Conservation (phyloP, 2,797 vertebrate species). For the Poeciliopsis infans region DNA sequence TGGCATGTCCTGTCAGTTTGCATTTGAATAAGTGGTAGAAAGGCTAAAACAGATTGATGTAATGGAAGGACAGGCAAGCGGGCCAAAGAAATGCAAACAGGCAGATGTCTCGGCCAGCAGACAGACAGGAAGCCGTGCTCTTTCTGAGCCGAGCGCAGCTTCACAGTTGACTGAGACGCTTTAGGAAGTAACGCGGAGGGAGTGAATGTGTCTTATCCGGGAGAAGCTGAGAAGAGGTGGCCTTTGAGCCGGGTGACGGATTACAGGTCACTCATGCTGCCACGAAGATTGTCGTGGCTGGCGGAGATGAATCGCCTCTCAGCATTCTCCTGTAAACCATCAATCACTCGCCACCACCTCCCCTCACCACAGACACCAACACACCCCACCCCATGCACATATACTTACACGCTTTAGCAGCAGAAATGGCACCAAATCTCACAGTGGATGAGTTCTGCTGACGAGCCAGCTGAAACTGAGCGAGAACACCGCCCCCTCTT, state of each 20-base stretch:
- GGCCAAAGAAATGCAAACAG: slow-evolving; percentile 45
- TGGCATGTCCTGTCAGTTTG: slow-evolving; percentile 29
- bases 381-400: slow-evolving; percentile 15
- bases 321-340: slow-evolving; percentile 80
- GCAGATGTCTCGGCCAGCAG: slow-evolving; percentile 19
- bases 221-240: slow-evolving; percentile 56
- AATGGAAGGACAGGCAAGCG: slow-evolving; percentile 18
- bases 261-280: slow-evolving; percentile 79
- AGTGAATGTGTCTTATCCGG: slow-evolving; percentile 60
- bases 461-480: slow-evolving; percentile 63
- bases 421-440: slow-evolving; percentile 52
- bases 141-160: slow-evolving; percentile 38
- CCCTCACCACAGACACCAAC: slow-evolving; percentile 57
- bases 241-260: slow-evolving; percentile 77
- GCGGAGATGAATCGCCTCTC: slow-evolving; percentile 81
- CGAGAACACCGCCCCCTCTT: slow-evolving; percentile 34
- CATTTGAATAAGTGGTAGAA: slow-evolving; percentile 35
- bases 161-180: slow-evolving; percentile 66
- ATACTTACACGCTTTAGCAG: slow-evolving; percentile 35
- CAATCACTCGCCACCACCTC: slow-evolving; percentile 72
- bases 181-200: slow-evolving; percentile 39
- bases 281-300: slow-evolving; percentile 67
- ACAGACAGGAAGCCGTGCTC: slow-evolving; percentile 21
- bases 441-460: slow-evolving; percentile 66
- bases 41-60: slow-evolving; percentile 35